Evolutionary conservation across 2,797 vertebrate species (phyloP).

Genomic region (Channallabes apus): DNA sequence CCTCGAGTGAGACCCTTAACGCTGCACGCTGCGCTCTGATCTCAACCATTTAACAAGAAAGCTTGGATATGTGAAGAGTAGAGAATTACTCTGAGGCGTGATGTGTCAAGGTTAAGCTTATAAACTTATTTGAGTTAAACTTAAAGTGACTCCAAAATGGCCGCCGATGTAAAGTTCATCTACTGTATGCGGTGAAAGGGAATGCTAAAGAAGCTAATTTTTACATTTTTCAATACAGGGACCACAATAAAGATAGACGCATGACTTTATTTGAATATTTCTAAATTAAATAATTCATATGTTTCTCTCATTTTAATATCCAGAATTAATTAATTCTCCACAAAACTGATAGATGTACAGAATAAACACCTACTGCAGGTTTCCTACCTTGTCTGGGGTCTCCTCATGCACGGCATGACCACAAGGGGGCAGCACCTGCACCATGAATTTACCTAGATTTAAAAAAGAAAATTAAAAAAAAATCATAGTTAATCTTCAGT

Average conservation of each 20-base stretch:
- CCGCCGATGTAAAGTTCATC: not conserved
- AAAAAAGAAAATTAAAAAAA: not conserved
- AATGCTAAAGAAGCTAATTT: not conserved
- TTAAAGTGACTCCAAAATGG: not conserved
- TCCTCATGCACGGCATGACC: constrained; percentile 69
- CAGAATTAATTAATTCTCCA: not conserved
- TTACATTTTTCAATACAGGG: not conserved
- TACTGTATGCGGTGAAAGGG: not conserved
- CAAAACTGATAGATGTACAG: not conserved
- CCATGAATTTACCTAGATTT: constrained; percentile 67
- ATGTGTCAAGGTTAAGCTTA: no score
- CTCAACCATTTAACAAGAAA: no score
- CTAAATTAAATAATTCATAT: not conserved
- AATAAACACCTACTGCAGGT: no score
- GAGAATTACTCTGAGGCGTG: no score
- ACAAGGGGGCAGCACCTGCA: constrained; percentile 74
- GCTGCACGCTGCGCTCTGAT: no score
- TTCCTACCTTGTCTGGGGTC: constrained; percentile 63
- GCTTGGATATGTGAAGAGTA: no score
- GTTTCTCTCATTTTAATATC: not conserved
- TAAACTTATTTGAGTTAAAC: not conserved
- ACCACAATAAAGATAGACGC: not conserved
- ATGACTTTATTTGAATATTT: not conserved
- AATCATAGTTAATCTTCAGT: no score
- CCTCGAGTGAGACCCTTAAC: no score